phyloP scores from a whole-genome alignment of 2,113 vertebrate genomes.

The Hepsetus odoe region DNA sequence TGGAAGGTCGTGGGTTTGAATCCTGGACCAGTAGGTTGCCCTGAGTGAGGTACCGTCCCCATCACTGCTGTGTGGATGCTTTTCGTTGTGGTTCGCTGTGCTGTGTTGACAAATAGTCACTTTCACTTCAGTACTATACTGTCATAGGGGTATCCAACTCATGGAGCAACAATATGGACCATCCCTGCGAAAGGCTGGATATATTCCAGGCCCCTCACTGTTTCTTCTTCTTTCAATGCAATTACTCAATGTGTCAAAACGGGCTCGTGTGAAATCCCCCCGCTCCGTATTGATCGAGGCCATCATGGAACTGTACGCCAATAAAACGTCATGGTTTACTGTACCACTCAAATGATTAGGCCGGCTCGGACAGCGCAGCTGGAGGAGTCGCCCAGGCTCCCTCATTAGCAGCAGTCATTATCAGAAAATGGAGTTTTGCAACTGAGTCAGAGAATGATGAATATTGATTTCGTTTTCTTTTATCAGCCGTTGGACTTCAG shows the following conservation, averaged over 20 bases:
- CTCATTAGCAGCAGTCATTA: conserved; percentile 76
- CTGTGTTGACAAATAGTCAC: too few relatives aligned
- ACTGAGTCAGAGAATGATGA: conserved; percentile 72
- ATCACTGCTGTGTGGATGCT: too few relatives aligned
- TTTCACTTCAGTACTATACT: too few relatives aligned
- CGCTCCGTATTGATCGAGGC: conserved; percentile 69
- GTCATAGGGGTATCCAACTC: too few relatives aligned
- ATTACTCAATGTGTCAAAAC: conserved; percentile 73
- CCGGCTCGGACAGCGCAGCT: conserved; percentile 59
- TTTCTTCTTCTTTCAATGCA: conserved; percentile 37
- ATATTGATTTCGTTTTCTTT: conserved; percentile 71
- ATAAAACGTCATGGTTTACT: conserved; percentile 76
- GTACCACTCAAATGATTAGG: conserved; percentile 78
- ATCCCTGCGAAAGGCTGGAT: too few relatives aligned
- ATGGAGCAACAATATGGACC: too few relatives aligned
- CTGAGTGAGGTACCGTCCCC: too few relatives aligned
- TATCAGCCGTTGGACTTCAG: conserved; percentile 62
- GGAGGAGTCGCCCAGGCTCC: conserved; percentile 58
- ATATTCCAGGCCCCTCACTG: not conserved
- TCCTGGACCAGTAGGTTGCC: too few relatives aligned
- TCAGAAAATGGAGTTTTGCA: conserved; percentile 76
- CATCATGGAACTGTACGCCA: conserved; percentile 76
- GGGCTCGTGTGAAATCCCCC: conserved; percentile 64
- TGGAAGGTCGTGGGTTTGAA: too few relatives aligned
- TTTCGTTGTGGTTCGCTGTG: too few relatives aligned